Base-by-base conservation (phyloP, 2,888 invertebrate species). In the Odontomyia ornata region DNA sequence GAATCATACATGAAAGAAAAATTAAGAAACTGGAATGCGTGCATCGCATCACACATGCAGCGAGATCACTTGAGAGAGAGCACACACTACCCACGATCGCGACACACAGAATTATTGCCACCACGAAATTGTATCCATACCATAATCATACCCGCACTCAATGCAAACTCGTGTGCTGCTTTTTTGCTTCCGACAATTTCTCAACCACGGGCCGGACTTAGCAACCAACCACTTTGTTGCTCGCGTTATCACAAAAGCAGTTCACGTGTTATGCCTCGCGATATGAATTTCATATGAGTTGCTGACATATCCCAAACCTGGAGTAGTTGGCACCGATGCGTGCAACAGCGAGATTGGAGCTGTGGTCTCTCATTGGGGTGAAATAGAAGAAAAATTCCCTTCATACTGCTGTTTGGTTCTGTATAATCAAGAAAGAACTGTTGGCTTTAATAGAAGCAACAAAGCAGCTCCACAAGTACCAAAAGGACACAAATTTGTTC, bases 81-180 rank as follows among this genome's bases (percentile, higher is more conserved):
- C 15, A 52, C 52, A 18, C 23, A 46, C 43, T 69, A 47, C n/a
- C 25, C 46, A 9, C 47, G 69, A 25, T 1, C 15, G n/a, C 36
- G 47, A 25, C 69, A 69, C n/a, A n/a, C 69, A 25, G 43, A 3
- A 47, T 47, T 23, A 2, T 69, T 47, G 69, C 47, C 69, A 13
- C 46, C 11, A 5, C 36, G 3, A 9, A 69, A n/a, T n/a, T n/a
- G n/a, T n/a, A n/a, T n/a, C n/a, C n/a, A 18, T 46, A 46, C 28
- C 64, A 28, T 46, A 69, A 43, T 73, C 36, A 73, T 60, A 73
- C 57, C 73, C 73, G 73, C 43, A 57, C 73, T 57, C 47, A 69
- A 73, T 36, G 60, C 30, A 60, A 57, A 73, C 57, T 36, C 57
- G 73, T n/a, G n/a, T 47, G 46, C 18, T 65, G n/a, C 64, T 27